Evolutionary conservation across 2,113 vertebrate genomes (phyloP).

Genomic region (Henicopernis longicauda): DNA sequence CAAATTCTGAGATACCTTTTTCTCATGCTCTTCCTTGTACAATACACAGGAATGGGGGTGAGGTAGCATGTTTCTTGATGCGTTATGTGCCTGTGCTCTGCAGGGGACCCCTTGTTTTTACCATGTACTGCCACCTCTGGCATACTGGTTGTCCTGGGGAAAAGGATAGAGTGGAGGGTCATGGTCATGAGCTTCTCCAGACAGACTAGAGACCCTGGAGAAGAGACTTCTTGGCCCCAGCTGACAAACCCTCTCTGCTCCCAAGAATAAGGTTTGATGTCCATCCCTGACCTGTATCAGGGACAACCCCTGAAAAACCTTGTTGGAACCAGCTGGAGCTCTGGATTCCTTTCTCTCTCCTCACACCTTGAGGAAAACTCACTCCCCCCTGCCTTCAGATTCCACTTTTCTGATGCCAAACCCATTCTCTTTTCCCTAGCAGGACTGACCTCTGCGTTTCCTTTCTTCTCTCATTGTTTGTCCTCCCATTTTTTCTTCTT

Average conservation of each 20-base stretch:
- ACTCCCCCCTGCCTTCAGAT: background rate
- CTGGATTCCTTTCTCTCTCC: background rate
- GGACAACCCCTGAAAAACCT: background rate
- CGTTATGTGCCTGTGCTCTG: background rate
- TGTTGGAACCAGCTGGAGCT: background rate
- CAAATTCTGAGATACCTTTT: background rate
- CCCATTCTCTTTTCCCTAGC: background rate
- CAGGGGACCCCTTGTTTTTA: background rate
- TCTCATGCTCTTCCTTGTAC: background rate
- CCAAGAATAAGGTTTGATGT: background rate
- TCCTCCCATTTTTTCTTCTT: background rate
- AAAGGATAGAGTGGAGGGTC: background rate
- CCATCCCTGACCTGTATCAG: background rate
- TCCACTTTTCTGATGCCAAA: background rate
- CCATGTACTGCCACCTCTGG: background rate
- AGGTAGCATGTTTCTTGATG: background rate
- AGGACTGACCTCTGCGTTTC: background rate
- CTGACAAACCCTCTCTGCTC: background rate
- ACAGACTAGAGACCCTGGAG: background rate
- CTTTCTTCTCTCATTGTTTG: background rate
- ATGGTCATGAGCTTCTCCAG: background rate
- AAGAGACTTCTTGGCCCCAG: background rate
- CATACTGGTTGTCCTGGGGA: background rate
- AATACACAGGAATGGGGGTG: background rate
- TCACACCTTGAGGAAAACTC: background rate